These are phyloP conservation scores for Esox niger DNA, from an alignment of 2,113 vertebrate genomes.

Conservation along the genomic window DNA sequence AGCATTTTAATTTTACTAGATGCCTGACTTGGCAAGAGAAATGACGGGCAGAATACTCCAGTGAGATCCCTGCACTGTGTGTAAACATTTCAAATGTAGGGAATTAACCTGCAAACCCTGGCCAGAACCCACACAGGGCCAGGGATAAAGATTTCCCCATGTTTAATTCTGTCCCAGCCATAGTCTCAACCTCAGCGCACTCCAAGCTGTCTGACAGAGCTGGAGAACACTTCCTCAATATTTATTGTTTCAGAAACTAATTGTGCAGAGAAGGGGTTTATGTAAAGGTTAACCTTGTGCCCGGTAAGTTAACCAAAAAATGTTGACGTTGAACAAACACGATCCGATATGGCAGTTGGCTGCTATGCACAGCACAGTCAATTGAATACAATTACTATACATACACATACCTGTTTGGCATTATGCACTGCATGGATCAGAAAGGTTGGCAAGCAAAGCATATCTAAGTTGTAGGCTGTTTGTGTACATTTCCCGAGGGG, in stretches of 20 bases:
- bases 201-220: slow-evolving; percentile 24
- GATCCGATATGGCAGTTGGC: slow-evolving; percentile 43
- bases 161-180: too few species aligned
- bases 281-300: slow-evolving; percentile 21
- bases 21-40: slow-evolving; percentile 64
- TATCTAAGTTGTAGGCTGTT: background rate
- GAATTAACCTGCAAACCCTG: slow-evolving; percentile 45
- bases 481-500: background rate
- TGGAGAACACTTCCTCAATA: slow-evolving; percentile 38
- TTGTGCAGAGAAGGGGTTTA: slow-evolving; percentile 30
- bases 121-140: slow-evolving; percentile 34
- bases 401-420: slow-evolving; percentile 26
- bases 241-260: slow-evolving; percentile 51
- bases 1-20: slow-evolving; percentile 56
- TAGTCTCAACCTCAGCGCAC: background rate
- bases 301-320: slow-evolving; percentile 41
- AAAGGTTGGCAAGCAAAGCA: slow-evolving; percentile 16
- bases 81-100: slow-evolving; percentile 47
- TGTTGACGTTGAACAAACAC: slow-evolving; percentile 43
- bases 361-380: slow-evolving; percentile 39
- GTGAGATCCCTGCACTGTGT: slow-evolving; percentile 13
- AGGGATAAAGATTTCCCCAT: slow-evolving; percentile 33
- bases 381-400: slow-evolving; percentile 40
- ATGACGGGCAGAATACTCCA: slow-evolving; percentile 35
- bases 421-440: slow-evolving; percentile 4